phyloP scores from a whole-genome alignment of 2,888 invertebrate species.

The Limnephilus auricula region DNA sequence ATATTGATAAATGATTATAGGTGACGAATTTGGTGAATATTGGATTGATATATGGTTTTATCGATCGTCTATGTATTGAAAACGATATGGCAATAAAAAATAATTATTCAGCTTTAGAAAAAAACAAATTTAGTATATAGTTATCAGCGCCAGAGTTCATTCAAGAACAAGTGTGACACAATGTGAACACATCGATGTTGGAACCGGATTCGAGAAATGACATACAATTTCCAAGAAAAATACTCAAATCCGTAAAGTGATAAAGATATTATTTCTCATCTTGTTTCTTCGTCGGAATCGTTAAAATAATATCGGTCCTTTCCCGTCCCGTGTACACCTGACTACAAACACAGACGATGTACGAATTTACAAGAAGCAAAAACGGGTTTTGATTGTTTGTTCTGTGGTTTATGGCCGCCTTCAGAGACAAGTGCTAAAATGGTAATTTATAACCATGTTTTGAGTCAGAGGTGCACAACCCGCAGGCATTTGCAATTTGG shows the following conservation, averaged over 20 bases:
- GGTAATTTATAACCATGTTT: conserved; percentile 7
- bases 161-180: background rate
- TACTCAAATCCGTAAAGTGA: conserved; percentile 19
- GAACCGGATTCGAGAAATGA: conserved; percentile 28
- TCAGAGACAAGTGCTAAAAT: conserved; percentile 32
- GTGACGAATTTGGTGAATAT: too few species aligned
- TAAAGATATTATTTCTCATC: conserved; percentile 23
- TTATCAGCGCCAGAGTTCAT: background rate
- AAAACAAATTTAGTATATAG: background rate
- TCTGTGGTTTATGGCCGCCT: conserved; percentile 12
- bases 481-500: background rate
- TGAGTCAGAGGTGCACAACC: background rate
- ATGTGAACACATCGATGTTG: background rate
- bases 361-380: background rate
- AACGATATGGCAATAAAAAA: background rate
- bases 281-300: background rate
- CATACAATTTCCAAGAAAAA: conserved; percentile 39
- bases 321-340: conserved; percentile 9
- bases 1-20: too few species aligned
- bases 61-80: too few species aligned
- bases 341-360: conserved; percentile 13
- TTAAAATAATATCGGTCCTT: conserved; percentile 6
- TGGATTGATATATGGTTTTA: too few species aligned
- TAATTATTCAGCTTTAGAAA: background rate
- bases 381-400: conserved; percentile 27